Base-by-base conservation (phyloP, 2,797 vertebrate genomes). In the Prionace glauca region DNA sequence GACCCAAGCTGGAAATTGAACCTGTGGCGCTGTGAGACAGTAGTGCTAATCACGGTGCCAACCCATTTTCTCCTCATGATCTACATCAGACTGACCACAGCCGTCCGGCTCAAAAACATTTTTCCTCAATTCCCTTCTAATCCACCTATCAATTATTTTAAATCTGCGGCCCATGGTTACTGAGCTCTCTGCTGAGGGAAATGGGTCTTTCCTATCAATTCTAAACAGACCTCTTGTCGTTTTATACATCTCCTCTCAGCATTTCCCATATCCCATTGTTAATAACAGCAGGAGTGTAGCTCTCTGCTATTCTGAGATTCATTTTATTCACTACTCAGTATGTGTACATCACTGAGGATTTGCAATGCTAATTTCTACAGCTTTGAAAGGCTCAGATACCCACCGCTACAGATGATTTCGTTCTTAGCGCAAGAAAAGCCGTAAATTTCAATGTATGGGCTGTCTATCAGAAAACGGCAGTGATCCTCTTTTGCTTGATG, bases 401-500 rank as follows among this genome's bases (percentile, higher is more conserved):
- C 60, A 95, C 93, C n/a, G 45, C 45, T 77, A 71, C 93, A 95
- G 50, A 1, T 18, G 93, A 95, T 56, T 12, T n/a, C 32, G 0
- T 50, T 77, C 1, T 7, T 45, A 74, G 71, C 22, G 71, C 93
- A 95, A 77, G 93, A 74, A 12, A 18, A n/a, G 7, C 0, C 1
- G 77, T 95, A 95, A 50, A 11, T 1, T 77, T 74, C 71, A 72
- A 95, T 32, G 71, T 95, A 95, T 20, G 93, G 93, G 45, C 32
- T 50, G 50, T 95, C 71, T 22, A 50, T 0, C 22, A 56, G 14
- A 95, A 0, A 18, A 8, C 7, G 56, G 93, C 93, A 95, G 24
- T 77, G 24, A 32, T n/a, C 0, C 1, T 7, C 0, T 77, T n/a
- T 95, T 18, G 45, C 45, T 1, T 1, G 16, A 0, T 0, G 2